Base-by-base conservation (phyloP, 2,113 vertebrate genomes). In the Sigmodon hispidus region DNA sequence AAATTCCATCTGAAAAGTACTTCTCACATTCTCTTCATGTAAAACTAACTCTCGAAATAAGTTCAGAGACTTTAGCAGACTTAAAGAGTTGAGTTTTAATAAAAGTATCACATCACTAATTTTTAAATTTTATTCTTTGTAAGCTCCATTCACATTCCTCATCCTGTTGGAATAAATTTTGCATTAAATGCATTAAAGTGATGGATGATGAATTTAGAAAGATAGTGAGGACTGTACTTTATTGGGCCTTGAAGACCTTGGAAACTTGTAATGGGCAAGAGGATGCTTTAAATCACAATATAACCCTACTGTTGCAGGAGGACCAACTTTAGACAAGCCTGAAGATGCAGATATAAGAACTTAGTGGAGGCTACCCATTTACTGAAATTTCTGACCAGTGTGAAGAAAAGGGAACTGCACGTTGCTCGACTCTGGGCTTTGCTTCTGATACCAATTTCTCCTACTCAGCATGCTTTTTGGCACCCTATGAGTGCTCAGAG, bases 81-180 rank as follows among this genome's bases (percentile, higher is more conserved):
- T 91, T 40, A 79, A 8, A 94, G 40, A 96, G 17, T 48, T 91
- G 57, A 91, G 55, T 88, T 97, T 96, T 87, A 87, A 90, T 57
- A 95, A 95, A 34, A 87, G 10, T 13, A 63, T 48, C 93, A 93
- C 85, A 45, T 67, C n/a, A 55, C 70, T 88, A 85, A 69, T 88
- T 95, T 89, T 94, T 90, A 70, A 87, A 40, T 79, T 90, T 65
- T 87, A 45, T 95, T 91, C 45, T 34, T 94, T 81, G 96, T 50
- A 90, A 73, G 87, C 12, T n/a, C 65, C n/a, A 83, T 91, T 89
- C 87, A 89, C 12, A 93, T 80, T 95, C 24, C 87, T 87, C 40
- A 92, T 88, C 55, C 75, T 91, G 2, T 65, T 96, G 89, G 50
- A 94, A 31, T 21, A 69, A 69, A 21, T 94, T 94, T 83, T 90